A percentile compares a stretch with the other conserved stretches of the same genome.
Conservation (phyloP, 1,140 invertebrate genomes). For the Hylaeus anthracinus region DNA sequence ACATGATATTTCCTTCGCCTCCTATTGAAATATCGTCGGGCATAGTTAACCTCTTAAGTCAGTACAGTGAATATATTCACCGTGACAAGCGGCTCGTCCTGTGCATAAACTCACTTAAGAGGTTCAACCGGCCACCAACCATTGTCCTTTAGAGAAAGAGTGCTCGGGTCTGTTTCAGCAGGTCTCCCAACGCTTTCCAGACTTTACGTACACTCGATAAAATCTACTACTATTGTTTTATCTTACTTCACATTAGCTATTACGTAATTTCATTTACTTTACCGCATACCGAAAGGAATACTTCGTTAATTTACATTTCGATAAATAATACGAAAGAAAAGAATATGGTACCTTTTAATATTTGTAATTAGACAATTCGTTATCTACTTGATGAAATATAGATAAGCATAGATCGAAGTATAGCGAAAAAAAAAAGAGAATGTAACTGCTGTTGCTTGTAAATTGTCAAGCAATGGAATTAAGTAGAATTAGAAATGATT, state of each 20-base stretch:
- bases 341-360: too few species aligned
- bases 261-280: too few species aligned
- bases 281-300: too few species aligned
- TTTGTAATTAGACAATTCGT: too few species aligned
- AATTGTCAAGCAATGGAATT: too few species aligned
- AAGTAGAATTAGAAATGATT: too few species aligned
- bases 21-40: constrained; percentile 46
- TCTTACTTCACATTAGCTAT: not conserved
- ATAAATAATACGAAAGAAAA: too few species aligned
- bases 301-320: too few species aligned
- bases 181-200: not conserved
- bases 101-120: constrained; percentile 29
- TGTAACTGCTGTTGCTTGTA: too few species aligned
- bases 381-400: too few species aligned
- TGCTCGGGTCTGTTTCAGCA: not conserved
- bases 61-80: constrained; percentile 45
- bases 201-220: not conserved
- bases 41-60: constrained; percentile 49
- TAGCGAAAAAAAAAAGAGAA: too few species aligned
- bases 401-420: too few species aligned
- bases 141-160: constrained; percentile 14
- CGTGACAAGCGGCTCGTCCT: constrained; percentile 38
- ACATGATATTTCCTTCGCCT: constrained; percentile 50
- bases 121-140: not conserved
- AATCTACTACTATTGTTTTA: not conserved